phyloP scores from a whole-genome alignment of 2,888 invertebrate species.

The Pseudanteris insignis region DNA sequence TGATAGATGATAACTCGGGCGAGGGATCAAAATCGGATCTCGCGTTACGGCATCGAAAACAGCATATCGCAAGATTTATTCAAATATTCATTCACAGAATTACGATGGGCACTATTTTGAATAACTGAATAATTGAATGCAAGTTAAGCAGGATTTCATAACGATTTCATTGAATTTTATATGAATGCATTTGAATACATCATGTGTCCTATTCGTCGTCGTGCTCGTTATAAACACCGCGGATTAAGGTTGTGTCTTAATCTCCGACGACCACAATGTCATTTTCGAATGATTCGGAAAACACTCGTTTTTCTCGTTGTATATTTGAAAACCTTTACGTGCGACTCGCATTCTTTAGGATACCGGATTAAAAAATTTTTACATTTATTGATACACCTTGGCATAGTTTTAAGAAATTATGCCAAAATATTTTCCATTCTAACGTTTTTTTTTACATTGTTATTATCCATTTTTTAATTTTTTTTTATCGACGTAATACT shows the following conservation, averaged over 20 bases:
- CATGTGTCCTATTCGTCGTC: constrained; percentile 16
- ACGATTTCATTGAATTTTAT: constrained; percentile 41
- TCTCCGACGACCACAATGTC: constrained; percentile 13
- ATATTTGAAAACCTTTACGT: too few species aligned
- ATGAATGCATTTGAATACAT: constrained; percentile 37
- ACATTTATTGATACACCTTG: neutral
- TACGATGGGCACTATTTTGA: constrained; percentile 38
- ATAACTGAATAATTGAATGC: constrained; percentile 43
- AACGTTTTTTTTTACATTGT: too few species aligned
- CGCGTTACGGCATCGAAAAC: neutral
- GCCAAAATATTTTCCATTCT: too few species aligned
- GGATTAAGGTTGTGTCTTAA: constrained; percentile 31
- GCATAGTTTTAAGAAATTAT: too few species aligned
- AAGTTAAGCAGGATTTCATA: constrained; percentile 37
- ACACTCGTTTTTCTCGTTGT: too few species aligned
- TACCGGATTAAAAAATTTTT: too few species aligned
- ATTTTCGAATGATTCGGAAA: constrained; percentile 24
- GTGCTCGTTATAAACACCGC: constrained; percentile 26
- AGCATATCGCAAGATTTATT: constrained; percentile 8
- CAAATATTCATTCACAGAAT: constrained; percentile 35
- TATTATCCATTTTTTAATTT: too few species aligned
- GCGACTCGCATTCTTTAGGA: too few species aligned
- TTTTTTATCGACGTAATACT: too few species aligned
- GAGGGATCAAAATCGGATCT: neutral
- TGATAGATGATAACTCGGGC: too few species aligned